Evolutionary conservation across 2,797 vertebrate species (phyloP), one percentile per base, ranked within the genome.

Genomic region (Perodicticus potto): DNA sequence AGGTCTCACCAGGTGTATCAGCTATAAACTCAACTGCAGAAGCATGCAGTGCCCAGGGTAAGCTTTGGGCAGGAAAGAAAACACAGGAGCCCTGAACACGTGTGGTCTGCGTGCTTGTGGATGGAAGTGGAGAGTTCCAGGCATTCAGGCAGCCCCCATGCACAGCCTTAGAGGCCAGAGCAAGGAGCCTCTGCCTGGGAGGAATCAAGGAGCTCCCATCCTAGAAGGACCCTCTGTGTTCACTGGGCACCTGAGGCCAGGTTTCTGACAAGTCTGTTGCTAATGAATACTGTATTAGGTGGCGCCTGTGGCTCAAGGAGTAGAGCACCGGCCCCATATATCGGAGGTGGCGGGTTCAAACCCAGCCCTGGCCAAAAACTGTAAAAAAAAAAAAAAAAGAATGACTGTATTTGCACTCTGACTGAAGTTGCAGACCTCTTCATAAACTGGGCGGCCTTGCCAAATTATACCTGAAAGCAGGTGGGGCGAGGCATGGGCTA

Each of bases 361-460:
- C 40, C 40, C 40, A 5, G 40, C 40, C 5, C 40, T 40, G 40
- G 40, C 40, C 40, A 40, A 40, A 40, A 40, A 3, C 5, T 3
- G 3, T 3, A 40, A 40, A 40, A 40, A 40, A 40, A 40, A 40
- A 40, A 40, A 40, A 40, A 40, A 40, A 5, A 45, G 23, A 45
- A 27, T 22, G 0, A 5, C 19, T 43, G 3, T 13, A 1, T 8
- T 25, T 27, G 40, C 37, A 1, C 85, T 43, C 72, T 73, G 20
- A 55, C 17, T 17, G 6, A 13, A 7, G 32, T 86, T 13, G 0
- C 14, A 74, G 45, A 34, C 40, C 53, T 55, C 0, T 40, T 57
- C 89, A 34, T 12, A 53, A 43, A 37, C 61, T 17, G 53, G 84
- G 23, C 37, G 40, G 16, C 55, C 91, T 95, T 95, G 55, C 82